These are phyloP conservation scores for Sclerurus mexicanus DNA, from an alignment of 2,113 vertebrate species.

Conservation along the genomic window DNA sequence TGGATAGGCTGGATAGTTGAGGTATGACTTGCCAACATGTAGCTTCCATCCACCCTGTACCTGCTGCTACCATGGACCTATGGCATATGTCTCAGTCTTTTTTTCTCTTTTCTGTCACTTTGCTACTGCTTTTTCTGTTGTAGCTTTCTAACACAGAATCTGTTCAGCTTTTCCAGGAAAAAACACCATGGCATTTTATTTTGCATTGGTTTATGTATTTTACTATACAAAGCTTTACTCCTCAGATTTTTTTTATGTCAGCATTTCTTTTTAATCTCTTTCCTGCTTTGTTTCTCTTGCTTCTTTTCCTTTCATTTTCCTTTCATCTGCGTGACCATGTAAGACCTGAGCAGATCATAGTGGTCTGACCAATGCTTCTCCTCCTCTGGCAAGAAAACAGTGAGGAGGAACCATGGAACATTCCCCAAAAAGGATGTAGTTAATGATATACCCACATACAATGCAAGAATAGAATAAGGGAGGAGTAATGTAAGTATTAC, in stretches of 20 bases:
- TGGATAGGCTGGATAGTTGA: neutral
- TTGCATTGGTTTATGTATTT: neutral
- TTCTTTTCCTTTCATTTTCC: slow-evolving; percentile 8
- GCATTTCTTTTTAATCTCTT: slow-evolving; percentile 30
- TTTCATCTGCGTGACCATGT: slow-evolving; percentile 48
- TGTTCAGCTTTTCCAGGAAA: slow-evolving; percentile 8
- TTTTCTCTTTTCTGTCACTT: neutral
- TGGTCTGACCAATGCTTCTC: slow-evolving; percentile 49
- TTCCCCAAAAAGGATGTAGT: slow-evolving; percentile 55
- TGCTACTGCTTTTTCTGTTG: slow-evolving; percentile 15
- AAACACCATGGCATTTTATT: slow-evolving; percentile 23
- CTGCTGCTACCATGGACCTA: neutral
- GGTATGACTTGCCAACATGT: neutral
- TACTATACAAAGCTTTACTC: neutral
- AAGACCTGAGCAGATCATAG: slow-evolving; percentile 53
- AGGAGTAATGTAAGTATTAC: slow-evolving; percentile 55
- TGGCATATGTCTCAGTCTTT: neutral
- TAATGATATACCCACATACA: slow-evolving; percentile 48
- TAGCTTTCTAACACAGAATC: neutral
- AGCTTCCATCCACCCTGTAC: neutral
- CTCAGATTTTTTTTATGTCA: neutral
- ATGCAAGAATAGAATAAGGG: slow-evolving; percentile 53
- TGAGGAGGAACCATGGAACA: slow-evolving; percentile 42
- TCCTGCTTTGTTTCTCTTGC: slow-evolving; percentile 36
- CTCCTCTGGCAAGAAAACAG: slow-evolving; percentile 57